Conservation (phyloP, 2,113 vertebrate genomes). For the Daphoenositta chrysoptera region DNA sequence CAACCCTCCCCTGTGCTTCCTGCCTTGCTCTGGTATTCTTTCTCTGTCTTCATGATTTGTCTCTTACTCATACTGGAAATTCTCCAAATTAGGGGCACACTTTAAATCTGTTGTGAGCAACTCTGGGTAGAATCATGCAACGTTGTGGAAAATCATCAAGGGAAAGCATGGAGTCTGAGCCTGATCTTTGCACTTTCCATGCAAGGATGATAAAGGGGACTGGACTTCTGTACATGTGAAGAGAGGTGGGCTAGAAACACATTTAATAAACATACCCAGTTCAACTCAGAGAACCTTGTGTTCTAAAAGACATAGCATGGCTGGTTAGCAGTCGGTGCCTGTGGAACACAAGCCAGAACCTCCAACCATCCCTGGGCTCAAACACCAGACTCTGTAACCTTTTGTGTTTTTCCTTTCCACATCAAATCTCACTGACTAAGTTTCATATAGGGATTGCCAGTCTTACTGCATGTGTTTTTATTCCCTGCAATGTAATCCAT, state of each 20-base stretch:
- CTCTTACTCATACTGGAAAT: background rate
- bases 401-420: background rate
- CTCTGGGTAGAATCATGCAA: background rate
- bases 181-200: background rate
- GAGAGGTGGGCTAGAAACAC: background rate
- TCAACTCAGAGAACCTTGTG: background rate
- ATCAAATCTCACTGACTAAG: background rate
- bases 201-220: background rate
- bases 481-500: background rate
- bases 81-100: background rate
- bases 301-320: background rate
- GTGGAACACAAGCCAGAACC: background rate
- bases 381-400: background rate
- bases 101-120: background rate
- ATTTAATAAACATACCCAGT: background rate
- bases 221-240: background rate
- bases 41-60: background rate
- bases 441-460: background rate
- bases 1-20: background rate
- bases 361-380: background rate
- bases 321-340: background rate
- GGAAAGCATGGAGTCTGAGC: background rate
- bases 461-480: background rate
- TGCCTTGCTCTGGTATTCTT: background rate
- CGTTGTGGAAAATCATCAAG: background rate